A percentile compares a stretch with the other conserved stretches of the same genome.
Conservation (phyloP, 2,797 vertebrate genomes). For the Pipistrellus pipistrellus region DNA sequence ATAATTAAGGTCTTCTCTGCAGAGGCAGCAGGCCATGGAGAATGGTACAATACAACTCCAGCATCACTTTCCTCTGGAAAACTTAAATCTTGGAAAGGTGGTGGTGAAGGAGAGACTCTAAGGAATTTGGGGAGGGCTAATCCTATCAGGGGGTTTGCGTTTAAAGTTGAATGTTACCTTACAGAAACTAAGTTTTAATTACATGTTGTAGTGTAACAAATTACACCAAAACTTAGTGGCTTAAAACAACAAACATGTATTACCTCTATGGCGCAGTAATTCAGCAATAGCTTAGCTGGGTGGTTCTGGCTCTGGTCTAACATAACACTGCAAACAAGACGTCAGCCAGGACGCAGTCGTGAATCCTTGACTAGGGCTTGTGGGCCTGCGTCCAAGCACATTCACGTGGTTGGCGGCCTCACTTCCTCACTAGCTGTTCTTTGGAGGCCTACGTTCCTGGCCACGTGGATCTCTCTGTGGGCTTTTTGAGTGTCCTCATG, state of each 20-base stretch:
- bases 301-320: neutral
- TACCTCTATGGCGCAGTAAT: neutral
- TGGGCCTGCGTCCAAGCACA: conserved; percentile 1
- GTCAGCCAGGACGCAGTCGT: conserved; percentile 9
- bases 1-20: neutral
- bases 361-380: neutral
- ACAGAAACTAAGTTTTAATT: conserved; percentile 16
- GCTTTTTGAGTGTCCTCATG: neutral
- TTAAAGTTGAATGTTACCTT: conserved; percentile 14
- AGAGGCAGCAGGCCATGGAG: neutral
- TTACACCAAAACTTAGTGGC: neutral
- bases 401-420: neutral
- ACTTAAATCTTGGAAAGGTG: neutral
- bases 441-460: neutral
- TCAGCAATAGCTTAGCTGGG: neutral
- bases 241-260: conserved; percentile 25
- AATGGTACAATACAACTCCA: neutral
- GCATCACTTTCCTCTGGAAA: neutral
- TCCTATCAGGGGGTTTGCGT: neutral
- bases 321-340: conserved; percentile 24
- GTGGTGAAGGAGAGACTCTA: neutral
- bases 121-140: neutral
- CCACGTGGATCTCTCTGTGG: neutral
- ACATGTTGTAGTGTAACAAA: neutral
- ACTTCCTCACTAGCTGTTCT: conserved; percentile 22